phyloP scores from a whole-genome alignment of 1,140 invertebrate species.

The Maconellicoccus hirsutus region DNA sequence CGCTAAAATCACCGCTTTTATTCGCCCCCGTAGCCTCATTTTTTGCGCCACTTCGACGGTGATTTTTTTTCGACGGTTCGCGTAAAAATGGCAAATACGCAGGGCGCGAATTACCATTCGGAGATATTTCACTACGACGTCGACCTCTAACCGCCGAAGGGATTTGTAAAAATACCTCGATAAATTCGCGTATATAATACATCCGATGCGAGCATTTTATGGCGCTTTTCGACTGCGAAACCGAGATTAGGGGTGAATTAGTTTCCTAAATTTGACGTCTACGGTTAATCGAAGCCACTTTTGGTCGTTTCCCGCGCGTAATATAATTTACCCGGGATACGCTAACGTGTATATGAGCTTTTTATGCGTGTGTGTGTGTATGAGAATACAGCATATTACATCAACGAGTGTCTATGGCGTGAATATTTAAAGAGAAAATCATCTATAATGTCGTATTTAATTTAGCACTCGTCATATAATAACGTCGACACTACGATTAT shows the following conservation, averaged over 20 bases:
- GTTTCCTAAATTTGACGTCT: neutral
- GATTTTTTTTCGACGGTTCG: too few relatives aligned
- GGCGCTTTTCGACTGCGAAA: slow-evolving; percentile 2
- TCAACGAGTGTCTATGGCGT: too few relatives aligned
- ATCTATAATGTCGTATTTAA: too few relatives aligned
- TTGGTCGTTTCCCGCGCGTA: neutral
- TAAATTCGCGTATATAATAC: neutral
- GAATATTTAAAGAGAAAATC: too few relatives aligned
- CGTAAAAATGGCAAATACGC: too few relatives aligned
- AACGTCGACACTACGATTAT: too few relatives aligned
- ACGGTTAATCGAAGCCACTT: neutral
- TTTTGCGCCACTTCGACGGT: too few relatives aligned
- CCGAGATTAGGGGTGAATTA: neutral
- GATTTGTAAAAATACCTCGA: neutral
- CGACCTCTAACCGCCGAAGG: neutral
- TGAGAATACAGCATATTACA: too few relatives aligned
- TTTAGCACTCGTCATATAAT: too few relatives aligned
- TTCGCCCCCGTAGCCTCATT: neutral
- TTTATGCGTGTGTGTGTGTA: too few relatives aligned
- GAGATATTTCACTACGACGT: neutral
- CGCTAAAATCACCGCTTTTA: neutral
- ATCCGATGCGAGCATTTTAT: neutral
- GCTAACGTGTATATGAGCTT: too few relatives aligned
- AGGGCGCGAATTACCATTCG: slow-evolving; percentile 1
- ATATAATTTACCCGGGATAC: too few relatives aligned